Percentiles rank a stretch among this genome's conserved stretches.
These are phyloP conservation scores for Altica lythri DNA, from an alignment of 2,888 invertebrate genomes.

Conservation along the genomic window DNA sequence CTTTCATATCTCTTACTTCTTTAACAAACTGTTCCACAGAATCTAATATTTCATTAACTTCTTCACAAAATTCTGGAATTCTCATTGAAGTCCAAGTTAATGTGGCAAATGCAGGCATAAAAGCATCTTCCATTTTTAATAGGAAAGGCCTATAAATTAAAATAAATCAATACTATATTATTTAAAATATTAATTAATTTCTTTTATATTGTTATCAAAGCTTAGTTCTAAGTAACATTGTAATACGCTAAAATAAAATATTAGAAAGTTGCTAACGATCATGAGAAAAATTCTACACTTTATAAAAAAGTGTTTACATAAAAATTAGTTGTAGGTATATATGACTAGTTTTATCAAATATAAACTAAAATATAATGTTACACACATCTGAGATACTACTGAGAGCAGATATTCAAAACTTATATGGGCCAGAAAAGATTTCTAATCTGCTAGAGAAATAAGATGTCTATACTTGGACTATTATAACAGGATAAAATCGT, in stretches of 20 bases:
- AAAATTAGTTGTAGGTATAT: no score
- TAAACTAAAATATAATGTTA: no score
- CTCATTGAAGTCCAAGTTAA: slow-evolving; percentile 84
- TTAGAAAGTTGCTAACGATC: not conserved
- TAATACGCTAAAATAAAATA: not conserved
- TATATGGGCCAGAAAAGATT: no score
- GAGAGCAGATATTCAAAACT: no score
- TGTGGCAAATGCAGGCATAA: slow-evolving; percentile 76
- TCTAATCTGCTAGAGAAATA: no score
- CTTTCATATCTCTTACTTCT: slow-evolving; percentile 74
- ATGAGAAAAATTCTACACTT: not conserved
- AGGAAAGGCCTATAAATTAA: slow-evolving; percentile 60
- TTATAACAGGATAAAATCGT: no score
- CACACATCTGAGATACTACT: no score
- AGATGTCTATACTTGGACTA: no score
- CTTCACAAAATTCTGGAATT: slow-evolving; percentile 66
- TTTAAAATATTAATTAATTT: not conserved
- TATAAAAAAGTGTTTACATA: no score
- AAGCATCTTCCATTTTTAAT: slow-evolving; percentile 69
- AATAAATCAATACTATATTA: not conserved
- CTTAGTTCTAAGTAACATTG: not conserved
- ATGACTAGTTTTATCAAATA: no score
- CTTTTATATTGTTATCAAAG: not conserved
- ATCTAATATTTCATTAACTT: slow-evolving; percentile 63
- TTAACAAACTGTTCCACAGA: slow-evolving; percentile 71